Percentiles rank a stretch among this genome's conserved stretches.
Evolutionary conservation across 1,140 invertebrate species (phyloP).

Genomic region (Bombus cullumanus): DNA sequence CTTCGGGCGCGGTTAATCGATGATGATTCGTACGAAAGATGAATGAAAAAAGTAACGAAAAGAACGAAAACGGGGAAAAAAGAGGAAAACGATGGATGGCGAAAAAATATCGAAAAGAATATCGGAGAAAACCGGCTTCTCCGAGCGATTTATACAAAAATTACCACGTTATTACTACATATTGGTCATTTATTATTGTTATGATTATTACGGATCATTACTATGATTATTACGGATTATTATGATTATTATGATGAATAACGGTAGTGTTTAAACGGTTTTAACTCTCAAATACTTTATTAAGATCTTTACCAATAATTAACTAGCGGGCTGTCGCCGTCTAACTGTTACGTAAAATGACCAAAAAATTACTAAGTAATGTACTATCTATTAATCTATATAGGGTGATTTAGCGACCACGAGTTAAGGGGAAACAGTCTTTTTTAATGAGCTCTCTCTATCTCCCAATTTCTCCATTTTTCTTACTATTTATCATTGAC

Average conservation of each 20-base stretch:
- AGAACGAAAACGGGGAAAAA: neutral
- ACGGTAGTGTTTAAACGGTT: conserved; percentile 71
- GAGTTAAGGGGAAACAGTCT: conserved; percentile 52
- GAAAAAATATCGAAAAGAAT: no score
- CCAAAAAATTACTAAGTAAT: conserved; percentile 69
- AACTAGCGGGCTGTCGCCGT: conserved; percentile 69
- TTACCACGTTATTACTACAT: conserved; percentile 59
- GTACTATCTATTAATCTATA: conserved; percentile 71
- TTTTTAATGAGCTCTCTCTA: conserved; percentile 60
- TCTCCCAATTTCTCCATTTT: conserved; percentile 22
- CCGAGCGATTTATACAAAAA: conserved; percentile 59
- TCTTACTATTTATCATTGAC: conserved; percentile 38
- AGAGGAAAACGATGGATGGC: conserved; percentile 21
- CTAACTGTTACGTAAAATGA: conserved; percentile 75
- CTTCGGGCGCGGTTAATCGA: conserved; percentile 34
- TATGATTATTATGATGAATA: conserved; percentile 54
- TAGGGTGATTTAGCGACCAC: conserved; percentile 71
- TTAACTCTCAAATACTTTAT: conserved; percentile 69
- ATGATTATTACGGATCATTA: conserved; percentile 59
- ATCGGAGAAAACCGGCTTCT: neutral
- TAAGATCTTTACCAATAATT: conserved; percentile 67
- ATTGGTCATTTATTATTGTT: conserved; percentile 67
- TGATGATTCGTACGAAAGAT: neutral
- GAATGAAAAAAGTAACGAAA: neutral
- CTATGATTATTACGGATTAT: conserved; percentile 63